Evolutionary conservation across 1,140 invertebrate genomes (phyloP), one percentile per base, ranked within the genome.

Genomic region (Drosophila takahashii): DNA sequence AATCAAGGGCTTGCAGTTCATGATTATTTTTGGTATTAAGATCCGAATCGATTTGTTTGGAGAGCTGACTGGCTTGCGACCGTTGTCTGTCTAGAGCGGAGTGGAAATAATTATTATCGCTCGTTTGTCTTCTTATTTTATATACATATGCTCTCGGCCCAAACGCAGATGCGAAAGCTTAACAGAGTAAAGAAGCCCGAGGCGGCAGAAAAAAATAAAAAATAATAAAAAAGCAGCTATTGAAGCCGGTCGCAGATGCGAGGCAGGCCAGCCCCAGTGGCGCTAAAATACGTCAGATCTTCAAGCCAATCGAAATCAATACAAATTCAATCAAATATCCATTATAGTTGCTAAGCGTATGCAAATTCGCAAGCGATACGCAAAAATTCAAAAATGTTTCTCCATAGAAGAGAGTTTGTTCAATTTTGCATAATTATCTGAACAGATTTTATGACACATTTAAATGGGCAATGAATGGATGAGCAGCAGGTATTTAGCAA

Each of bases 121-220:
- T 74, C 80, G 84, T 84, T 89, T 90, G 79, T 90, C 72, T 84
- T 77, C 79, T 89, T 77, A 64, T 89, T 89, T 80, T 89, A 89
- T 89, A 89, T 62, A 52, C 29, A 81, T 81, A 87, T 61, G 56
- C 67, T 56, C 67, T 56, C 77, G 44, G 65, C 69, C 84, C 72
- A 87, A 89, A 83, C 80, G 54, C 67, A 77, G 69, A 79, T 89
- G 72, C 67, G 60, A 89, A 87, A 85, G 73, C 77, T 81, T 74
- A 72, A 67, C 61, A 74, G 79, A 69, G 54, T 65, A 70, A 85
- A 83, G 77, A 89, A 89, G 52, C 77, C 62, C 48, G 72, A 79
- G 50, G 42, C 65, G 50, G 65, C 59, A 36, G 26, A 52, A 69
- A 51, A 45, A 78, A 60, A 73, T 58, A 64, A 57, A 64, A 13